Base-by-base conservation (phyloP, 2,888 invertebrate genomes). In the Pristionchus fissidentatus region DNA sequence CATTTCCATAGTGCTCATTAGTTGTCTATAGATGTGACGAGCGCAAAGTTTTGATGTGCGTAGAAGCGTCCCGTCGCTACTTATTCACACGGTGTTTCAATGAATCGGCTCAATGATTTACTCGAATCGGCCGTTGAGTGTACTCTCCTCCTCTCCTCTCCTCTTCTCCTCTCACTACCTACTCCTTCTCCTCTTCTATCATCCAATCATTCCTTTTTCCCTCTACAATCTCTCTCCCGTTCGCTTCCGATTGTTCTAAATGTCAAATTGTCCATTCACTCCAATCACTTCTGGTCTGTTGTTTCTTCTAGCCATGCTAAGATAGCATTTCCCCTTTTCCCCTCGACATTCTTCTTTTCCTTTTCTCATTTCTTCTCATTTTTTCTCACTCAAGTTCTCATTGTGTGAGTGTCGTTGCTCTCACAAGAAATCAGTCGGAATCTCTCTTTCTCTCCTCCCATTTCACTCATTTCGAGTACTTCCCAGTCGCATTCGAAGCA, bases 261-360 rank as follows among this genome's bases (percentile, higher is more conserved):
- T 77, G 75, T 7, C 75, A 77, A 77, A 77, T n/a, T 46, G 49
- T 77, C 75, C 75, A 77, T 77, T 77, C 75, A 77, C 41, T 77
- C 49, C 75, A 46, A 66, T 66, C 41, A 41, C 70, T n/a, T 70
- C 70, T 70, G 70, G 70, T 77, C 75, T 77, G 75, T 77, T 77
- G 46, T 77, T 49, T 49, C 75, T 77, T 49, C 41, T 77, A 77
- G 49, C 49, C 46, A 75, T 52, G 83, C 83, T 83, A 55, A 66
- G 52, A 55, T 83, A 83, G 43, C 83, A 83, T 83, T 83, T 83
- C 83, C 57, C 43, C 70, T 66, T 10, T 38, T 66, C 75, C 55
- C 26, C 26, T 81, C 55, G 62, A 57, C 83, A 75, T 83, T 83
- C 57, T 83, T 82, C 41, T 5, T 19, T 22, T 49, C 32, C 62